Conservation (phyloP, 1,140 invertebrate species). For the Sipha flava region DNA sequence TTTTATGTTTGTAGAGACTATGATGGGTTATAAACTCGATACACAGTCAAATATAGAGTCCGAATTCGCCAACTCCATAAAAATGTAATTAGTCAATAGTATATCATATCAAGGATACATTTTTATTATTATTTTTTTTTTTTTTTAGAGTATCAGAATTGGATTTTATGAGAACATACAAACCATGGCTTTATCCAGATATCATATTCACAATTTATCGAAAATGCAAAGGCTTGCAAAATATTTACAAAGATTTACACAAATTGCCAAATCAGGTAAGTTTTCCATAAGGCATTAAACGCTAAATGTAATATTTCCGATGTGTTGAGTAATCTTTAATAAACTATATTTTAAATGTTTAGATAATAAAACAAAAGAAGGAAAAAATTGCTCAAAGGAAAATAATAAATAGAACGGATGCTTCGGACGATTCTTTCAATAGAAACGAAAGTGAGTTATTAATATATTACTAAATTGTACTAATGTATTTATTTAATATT, state of each 20-base stretch:
- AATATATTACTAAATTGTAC: no score
- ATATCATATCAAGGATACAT: no score
- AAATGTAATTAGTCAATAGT: constrained; percentile 34
- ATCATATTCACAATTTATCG: constrained; percentile 34
- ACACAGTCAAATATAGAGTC: constrained; percentile 56
- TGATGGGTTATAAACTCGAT: constrained; percentile 70
- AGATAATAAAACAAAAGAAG: neutral
- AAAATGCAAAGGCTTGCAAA: constrained; percentile 20
- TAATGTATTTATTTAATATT: neutral
- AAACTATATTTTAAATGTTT: neutral
- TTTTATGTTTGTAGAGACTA: constrained; percentile 58
- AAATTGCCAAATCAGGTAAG: constrained; percentile 35
- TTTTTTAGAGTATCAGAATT: constrained; percentile 12
- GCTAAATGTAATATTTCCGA: no score
- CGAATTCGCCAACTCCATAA: constrained; percentile 35
- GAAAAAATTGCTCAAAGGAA: neutral
- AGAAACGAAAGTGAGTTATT: neutral
- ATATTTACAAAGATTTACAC: constrained; percentile 35
- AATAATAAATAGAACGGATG: neutral
- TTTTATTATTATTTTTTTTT: neutral
- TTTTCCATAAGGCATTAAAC: neutral
- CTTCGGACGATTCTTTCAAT: neutral
- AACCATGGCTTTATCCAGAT: constrained; percentile 34
- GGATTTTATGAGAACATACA: constrained; percentile 35
- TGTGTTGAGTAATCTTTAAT: no score